These are phyloP conservation scores for Rotaria socialis DNA, from an alignment of 2,888 invertebrate species.

Conservation along the genomic window DNA sequence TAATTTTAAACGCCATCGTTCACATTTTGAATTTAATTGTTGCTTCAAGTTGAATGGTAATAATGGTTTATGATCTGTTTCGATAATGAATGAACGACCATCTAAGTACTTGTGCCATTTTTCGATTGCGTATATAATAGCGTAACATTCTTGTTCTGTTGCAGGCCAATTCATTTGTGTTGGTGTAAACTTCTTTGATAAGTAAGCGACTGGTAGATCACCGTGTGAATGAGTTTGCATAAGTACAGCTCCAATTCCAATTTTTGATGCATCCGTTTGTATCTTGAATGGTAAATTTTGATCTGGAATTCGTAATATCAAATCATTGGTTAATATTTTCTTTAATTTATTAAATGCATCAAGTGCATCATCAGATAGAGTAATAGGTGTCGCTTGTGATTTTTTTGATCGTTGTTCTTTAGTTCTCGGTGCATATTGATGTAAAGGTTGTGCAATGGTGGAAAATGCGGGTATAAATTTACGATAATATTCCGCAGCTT, in stretches of 20 bases:
- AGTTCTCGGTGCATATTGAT: background rate
- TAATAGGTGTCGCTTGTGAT: background rate
- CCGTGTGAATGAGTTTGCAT: slow-evolving; percentile 27
- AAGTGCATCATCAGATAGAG: background rate
- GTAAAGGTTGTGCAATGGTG: background rate
- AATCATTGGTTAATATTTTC: background rate
- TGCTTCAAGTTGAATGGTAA: background rate
- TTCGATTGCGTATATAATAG: background rate
- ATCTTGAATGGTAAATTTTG: background rate
- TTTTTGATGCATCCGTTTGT: slow-evolving; percentile 28
- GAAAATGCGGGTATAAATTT: background rate
- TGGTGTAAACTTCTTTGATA: slow-evolving; percentile 7
- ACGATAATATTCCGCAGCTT: background rate
- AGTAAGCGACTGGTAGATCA: slow-evolving; percentile 36
- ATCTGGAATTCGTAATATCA: background rate
- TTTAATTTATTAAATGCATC: slow-evolving; percentile 12
- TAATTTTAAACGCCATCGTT: background rate
- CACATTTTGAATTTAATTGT: slow-evolving; percentile 6
- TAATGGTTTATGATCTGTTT: slow-evolving; percentile 22
- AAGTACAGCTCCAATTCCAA: slow-evolving; percentile 37
- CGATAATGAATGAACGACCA: background rate
- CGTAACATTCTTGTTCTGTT: slow-evolving; percentile 4
- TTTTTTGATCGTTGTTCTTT: background rate
- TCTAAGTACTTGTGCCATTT: background rate
- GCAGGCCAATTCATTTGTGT: background rate